Conservation (phyloP, 2,113 vertebrate species). For the Meles meles region DNA sequence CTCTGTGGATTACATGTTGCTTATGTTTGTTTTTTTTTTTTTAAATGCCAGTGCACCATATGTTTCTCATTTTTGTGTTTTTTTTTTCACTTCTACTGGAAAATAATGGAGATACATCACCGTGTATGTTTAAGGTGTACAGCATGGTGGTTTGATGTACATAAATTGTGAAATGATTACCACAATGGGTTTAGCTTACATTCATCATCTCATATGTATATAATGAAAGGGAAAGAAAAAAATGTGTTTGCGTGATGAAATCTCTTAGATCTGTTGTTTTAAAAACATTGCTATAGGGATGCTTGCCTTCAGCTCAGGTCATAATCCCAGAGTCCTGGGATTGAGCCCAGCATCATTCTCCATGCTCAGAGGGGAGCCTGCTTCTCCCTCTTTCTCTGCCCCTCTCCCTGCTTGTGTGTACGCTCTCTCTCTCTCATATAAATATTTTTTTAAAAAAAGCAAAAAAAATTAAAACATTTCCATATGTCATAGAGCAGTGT, state of each 20-base stretch:
- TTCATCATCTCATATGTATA: not conserved
- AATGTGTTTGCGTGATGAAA: not conserved
- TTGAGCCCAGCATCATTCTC: not conserved
- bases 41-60: not conserved
- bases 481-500: not conserved
- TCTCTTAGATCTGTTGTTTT: not conserved
- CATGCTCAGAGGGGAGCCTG: not conserved
- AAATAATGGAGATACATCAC: not conserved
- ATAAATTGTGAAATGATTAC: not conserved
- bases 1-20: not conserved
- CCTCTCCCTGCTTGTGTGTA: accelerated
- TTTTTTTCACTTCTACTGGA: not conserved
- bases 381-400: not conserved
- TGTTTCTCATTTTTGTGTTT: not conserved
- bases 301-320: not conserved
- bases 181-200: not conserved
- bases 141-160: not conserved
- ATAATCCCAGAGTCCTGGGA: not conserved
- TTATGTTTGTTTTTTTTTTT: not conserved
- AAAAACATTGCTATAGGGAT: not conserved
- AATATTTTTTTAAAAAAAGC: not conserved
- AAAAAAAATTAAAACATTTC: not conserved
- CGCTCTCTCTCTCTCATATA: not conserved
- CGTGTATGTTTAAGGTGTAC: not conserved
- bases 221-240: not conserved